Evolutionary conservation across 2,113 vertebrate species (phyloP), one percentile per base, ranked within the genome.

Genomic region (Hyperoodon ampullatus): DNA sequence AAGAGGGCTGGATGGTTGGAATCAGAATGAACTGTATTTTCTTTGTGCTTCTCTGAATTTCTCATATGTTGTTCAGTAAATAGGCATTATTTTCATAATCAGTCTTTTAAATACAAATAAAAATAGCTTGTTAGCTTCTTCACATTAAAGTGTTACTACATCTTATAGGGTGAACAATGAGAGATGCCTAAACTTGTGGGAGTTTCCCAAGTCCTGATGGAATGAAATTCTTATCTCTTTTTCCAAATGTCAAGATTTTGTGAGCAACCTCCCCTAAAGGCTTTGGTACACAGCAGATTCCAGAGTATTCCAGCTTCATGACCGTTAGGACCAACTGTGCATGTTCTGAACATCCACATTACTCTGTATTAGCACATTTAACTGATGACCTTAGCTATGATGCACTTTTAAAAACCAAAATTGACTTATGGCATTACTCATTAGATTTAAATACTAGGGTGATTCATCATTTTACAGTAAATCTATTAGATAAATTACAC

Each of bases 391-490:
- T 95, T 98, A 98, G 98, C 98, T 96, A 93, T 83, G 92, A 70
- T 98, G 97, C 97, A 97, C 98, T 96, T 98, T 96, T 97, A 83
- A 97, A 98, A 96, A 94, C 96, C 95, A 98, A 77, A 98, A 98
- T 87, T 97, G 97, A 98, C 95, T 98, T 98, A 95, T 23, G 97
- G 96, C 42, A 19, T 93, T 97, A 96, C 96, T 98, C 95, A 97
- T 98, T 98, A 98, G 98, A 95, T 98, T 98, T 98, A 98, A 99
- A 98, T 98, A 98, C 98, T 74, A 92, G 94, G 93, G 97, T 98
- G 98, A 99, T 98, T 98, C 98, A 98, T 98, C 98, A 98, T 98
- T 98, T 98, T 98, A 98, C 97, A 98, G 98, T 98, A 98, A 98
- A 97, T 95, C 98, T 96, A 97, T 98, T 98, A 98, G 96, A 94